Evolutionary conservation across 2,797 vertebrate genomes (phyloP), one percentile per base, ranked within the genome.

Genomic region (Tokudaia muenninki): DNA sequence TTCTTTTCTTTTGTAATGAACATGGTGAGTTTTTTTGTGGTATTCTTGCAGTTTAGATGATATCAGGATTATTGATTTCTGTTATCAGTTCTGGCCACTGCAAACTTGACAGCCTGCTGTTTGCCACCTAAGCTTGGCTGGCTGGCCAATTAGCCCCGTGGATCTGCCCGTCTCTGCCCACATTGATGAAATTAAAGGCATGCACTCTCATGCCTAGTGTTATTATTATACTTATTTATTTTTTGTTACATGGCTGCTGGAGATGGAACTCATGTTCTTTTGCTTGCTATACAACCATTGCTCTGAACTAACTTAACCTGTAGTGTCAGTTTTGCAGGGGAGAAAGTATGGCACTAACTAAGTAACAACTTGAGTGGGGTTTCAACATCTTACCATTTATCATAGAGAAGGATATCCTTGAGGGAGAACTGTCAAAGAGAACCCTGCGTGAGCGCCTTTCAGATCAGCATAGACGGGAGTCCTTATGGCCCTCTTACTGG

Each of bases 401-500:
- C 41, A 50, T 10, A 3, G 17, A 67, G 13, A 70, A 75, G 26
- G 7, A 0, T 22, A 14, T 92, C 89, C 77, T 67, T 87, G 87
- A 82, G 67, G 57, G 7, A 41, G 52, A 37, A 77, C 3, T 52
- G 1, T 72, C 63, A 77, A 41, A 78, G 44, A 6, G 34, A 65
- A 89, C 22, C 6, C 50, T 12, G 9, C 11, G 14, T 24, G 34
- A 65, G 34, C 10, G 6, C 31, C 47, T 87, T 84, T 72, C 8
- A 31, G 29, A 63, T 2, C 50, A 24, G 0, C 26, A 2, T 26
- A 65, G 26, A 22, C 3, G 11, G 59, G 41, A 1, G 24, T 81
- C 29, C 9, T 0, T 1, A 52, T 34, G 37, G 34, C 24, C 17
- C 82, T 90, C 4, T 4, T 9, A 13, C 6, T 0, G 0, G 19